Base-by-base conservation (phyloP, 2,888 invertebrate species). In the Hemithea aestivaria region DNA sequence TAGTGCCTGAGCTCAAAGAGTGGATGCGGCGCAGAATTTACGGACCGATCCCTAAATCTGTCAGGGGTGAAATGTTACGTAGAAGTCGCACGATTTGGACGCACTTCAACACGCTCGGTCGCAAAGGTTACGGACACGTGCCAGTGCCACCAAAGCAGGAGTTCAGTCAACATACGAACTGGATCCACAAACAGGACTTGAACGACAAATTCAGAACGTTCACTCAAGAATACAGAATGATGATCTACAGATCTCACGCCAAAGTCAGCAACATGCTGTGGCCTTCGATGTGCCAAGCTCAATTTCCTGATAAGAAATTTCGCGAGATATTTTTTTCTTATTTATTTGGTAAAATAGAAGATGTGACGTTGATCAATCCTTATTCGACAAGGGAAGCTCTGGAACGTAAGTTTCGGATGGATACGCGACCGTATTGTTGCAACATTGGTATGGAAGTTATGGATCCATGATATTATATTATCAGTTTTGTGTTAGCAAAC, bases 281-380 rank as follows among this genome's bases (percentile, higher is more conserved):
- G 85, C 63, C 80, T 1, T 62, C 81, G 1, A 84, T 85, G 83
- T 81, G 45, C 35, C 80, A 78, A 33, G 69, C 74, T 1, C 61
- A 79, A 46, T 68, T 74, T 21, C 83, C 82, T 0, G 82, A 83
- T 46, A 83, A 80, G 42, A 79, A 71, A 27, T 85, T 84, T 54
- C 65, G 85, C 1, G 76, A 82, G 54, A 82, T 81, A 56, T 85
- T 64, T 56, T 84, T 77, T 57, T 76, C 82, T 0, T 85, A 85
- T 51, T 41, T 82, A 26, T 70, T 53, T 34, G 56, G 54, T 5
- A 61, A 60, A 22, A 33, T 69, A 2, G 69, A 75, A 32, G 78
- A 85, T 27, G 20, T 84, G 7, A 60, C 64, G 10, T 28, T 84
- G 10, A 65, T 81, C 55, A 72, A 73, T 45, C 83, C 84, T 5